Evolutionary conservation across 2,797 vertebrate genomes (phyloP).

Genomic region (Sebastes flavidus): DNA sequence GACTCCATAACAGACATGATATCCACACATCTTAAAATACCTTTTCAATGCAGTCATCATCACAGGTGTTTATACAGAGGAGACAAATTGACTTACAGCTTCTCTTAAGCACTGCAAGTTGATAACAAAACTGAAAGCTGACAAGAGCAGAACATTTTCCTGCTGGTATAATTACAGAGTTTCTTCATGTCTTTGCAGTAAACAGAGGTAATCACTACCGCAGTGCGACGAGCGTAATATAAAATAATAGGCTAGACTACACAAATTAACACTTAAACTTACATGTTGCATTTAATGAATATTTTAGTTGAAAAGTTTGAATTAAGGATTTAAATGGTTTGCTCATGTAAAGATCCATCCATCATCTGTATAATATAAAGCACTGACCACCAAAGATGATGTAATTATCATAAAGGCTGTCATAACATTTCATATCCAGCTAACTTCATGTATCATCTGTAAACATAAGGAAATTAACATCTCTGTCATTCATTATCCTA

Average conservation of each 20-base stretch:
- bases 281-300: background rate
- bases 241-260: conserved; percentile 11
- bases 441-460: background rate
- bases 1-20: conserved; percentile 58
- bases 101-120: conserved; percentile 18
- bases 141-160: conserved; percentile 25
- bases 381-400: background rate
- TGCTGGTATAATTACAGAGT: conserved; percentile 29
- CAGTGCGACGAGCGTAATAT: background rate
- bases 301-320: background rate
- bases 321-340: background rate
- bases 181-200: conserved; percentile 34
- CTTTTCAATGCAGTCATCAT: conserved; percentile 26
- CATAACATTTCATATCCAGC: background rate
- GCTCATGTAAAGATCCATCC: background rate
- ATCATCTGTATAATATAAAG: background rate
- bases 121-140: conserved; percentile 32
- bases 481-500: background rate
- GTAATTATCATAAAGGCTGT: background rate
- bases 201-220: conserved; percentile 29
- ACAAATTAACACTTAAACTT: background rate
- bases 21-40: conserved; percentile 62
- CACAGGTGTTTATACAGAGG: conserved; percentile 46
- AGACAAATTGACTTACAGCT: conserved; percentile 41
- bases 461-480: background rate